These are phyloP conservation scores for Phenganax subtilis DNA, from an alignment of 92 coral and sea anemone species.

Conservation along the genomic window DNA sequence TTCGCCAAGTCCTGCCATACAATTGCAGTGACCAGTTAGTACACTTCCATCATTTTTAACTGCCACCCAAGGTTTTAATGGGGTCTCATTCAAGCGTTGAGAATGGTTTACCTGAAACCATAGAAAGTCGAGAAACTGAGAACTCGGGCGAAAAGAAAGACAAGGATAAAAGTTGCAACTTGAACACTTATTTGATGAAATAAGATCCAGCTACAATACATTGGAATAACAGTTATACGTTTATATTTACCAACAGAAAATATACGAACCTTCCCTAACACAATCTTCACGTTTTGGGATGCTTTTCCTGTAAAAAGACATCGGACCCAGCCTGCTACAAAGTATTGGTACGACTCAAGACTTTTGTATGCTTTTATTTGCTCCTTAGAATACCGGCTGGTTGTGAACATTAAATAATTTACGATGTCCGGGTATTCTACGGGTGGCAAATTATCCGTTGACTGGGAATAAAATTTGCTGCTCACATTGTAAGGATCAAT, in stretches of 20 bases:
- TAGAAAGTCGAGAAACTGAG: too few relatives aligned
- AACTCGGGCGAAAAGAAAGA: neutral
- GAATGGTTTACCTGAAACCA: slow-evolving; percentile 35
- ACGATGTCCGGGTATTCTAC: slow-evolving; percentile 51
- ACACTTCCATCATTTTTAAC: slow-evolving; percentile 24
- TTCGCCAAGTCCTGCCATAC: slow-evolving; percentile 35
- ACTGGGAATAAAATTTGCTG: slow-evolving; percentile 15
- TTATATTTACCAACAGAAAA: neutral
- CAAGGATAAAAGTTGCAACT: neutral
- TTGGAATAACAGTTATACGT: neutral
- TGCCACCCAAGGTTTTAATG: slow-evolving; percentile 42
- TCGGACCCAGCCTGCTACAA: slow-evolving; percentile 63
- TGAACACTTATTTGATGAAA: neutral
- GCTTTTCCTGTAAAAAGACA: slow-evolving; percentile 53
- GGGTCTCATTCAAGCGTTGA: slow-evolving; percentile 27
- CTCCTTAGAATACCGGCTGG: slow-evolving; percentile 53
- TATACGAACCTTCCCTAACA: slow-evolving; percentile 15
- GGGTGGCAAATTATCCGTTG: slow-evolving; percentile 46
- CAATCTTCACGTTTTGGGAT: slow-evolving; percentile 9
- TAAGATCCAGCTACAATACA: neutral
- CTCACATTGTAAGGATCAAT: slow-evolving; percentile 50
- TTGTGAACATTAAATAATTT: slow-evolving; percentile 32
- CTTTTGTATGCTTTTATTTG: slow-evolving; percentile 61
- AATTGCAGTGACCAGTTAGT: slow-evolving; percentile 33
- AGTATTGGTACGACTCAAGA: slow-evolving; percentile 53